Conservation (phyloP, 2,113 vertebrate species). For the Mobula birostris region DNA sequence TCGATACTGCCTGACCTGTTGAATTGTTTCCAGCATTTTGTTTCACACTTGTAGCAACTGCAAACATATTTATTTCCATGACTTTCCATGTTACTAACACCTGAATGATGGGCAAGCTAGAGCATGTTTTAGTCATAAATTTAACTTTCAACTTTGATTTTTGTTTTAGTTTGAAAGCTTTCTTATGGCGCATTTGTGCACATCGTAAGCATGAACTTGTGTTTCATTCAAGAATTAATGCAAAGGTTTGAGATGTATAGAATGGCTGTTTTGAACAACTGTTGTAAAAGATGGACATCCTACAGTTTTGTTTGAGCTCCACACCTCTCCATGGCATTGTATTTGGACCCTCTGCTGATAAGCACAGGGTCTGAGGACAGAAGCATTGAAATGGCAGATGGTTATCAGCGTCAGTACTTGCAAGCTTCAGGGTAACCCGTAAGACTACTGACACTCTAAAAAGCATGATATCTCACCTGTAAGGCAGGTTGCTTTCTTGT, state of each 20-base stretch:
- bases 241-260: not conserved
- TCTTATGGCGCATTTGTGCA: not conserved
- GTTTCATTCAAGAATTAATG: not conserved
- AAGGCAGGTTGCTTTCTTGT: no score
- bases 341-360: not conserved
- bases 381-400: not conserved
- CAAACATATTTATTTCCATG: no score
- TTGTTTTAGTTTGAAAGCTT: not conserved
- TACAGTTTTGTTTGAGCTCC: no score
- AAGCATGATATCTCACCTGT: no score
- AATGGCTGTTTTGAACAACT: not conserved
- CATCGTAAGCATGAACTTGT: not conserved
- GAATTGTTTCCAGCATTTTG: no score
- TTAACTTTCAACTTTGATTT: not conserved
- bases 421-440: no score
- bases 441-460: no score
- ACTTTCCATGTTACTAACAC: not conserved
- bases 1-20: no score
- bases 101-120: not conserved
- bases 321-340: not conserved
- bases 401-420: no score
- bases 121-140: not conserved
- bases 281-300: not conserved
- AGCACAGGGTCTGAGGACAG: not conserved
- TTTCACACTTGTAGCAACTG: no score